Evolutionary conservation across 2,797 vertebrate species (phyloP), one percentile per base, ranked within the genome.

Genomic region (Melanotaenia parkinsoni): DNA sequence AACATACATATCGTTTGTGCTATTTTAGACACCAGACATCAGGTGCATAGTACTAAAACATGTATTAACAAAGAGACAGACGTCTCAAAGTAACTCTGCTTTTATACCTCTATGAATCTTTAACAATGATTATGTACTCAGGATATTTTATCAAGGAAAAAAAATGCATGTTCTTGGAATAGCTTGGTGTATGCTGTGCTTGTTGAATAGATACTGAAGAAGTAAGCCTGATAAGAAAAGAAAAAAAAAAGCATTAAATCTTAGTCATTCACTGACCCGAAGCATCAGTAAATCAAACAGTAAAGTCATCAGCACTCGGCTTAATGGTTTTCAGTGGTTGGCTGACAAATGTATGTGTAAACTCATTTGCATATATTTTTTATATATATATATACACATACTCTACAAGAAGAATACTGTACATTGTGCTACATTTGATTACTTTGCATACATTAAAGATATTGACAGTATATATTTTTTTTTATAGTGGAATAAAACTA

Each of bases 261-360:
- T 35, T 38, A 61, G 57, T 66, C 62, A 67, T 78, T 80, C 33
- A 72, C 35, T 22, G 11, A 26, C 30, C 33, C 58, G 40, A 78
- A 26, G 47, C 58, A 35, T 61, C 37, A 67, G 58, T 74, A 76
- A 72, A 79, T 85, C 66, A 72, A 74, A 58, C 10, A 22, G 14
- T 47, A 50, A 47, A 62, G 67, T 74, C 76, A 77, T 26, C 20
- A 8, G 62, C 56, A 65, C 18, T 47, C 8, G 20, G 20, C 56
- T 58, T 64, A 70, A 62, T 67, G 14, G 5, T 70, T 24, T 53
- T 53, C 38, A 69, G 6, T 76, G 60, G 61, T 56, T 53, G 65
- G 40, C 24, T 68, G 20, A 43, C 13, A 43, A 16, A 43, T 43
- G 16, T 43, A 43, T 73, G 57, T 45, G 43, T 69, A 60, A 71